These are phyloP conservation scores for Plecotus auritus DNA, from an alignment of 2,113 vertebrate genomes.

Conservation along the genomic window DNA sequence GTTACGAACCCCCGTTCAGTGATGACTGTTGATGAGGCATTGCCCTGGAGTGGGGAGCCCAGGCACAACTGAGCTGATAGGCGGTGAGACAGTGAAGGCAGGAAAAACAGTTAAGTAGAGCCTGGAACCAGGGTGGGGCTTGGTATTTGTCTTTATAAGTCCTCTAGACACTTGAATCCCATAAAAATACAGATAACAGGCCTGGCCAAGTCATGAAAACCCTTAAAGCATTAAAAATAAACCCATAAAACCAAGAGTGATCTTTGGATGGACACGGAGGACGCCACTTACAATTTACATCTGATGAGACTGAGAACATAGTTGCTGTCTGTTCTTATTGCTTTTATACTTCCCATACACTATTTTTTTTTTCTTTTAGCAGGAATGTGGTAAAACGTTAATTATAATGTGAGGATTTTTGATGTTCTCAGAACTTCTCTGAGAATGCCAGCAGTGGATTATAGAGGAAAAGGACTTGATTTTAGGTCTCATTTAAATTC, in stretches of 20 bases:
- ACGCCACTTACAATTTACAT: conserved; percentile 8
- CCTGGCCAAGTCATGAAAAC: background rate
- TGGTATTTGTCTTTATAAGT: background rate
- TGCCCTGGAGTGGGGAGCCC: background rate
- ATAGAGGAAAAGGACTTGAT: conserved; percentile 49
- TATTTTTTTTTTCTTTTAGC: conserved; percentile 33
- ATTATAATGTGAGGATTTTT: background rate
- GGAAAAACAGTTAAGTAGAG: background rate
- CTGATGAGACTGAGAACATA: conserved; percentile 2
- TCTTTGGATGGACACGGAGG: background rate
- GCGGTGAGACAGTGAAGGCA: background rate
- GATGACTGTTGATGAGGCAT: background rate
- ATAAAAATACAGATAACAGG: background rate
- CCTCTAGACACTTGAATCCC: background rate
- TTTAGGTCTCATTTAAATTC: conserved; percentile 50
- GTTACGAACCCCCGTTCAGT: fast-evolving
- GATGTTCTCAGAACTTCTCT: background rate
- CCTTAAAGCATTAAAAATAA: background rate
- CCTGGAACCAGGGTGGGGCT: background rate
- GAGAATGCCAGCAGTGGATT: conserved; percentile 31
- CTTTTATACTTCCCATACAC: background rate
- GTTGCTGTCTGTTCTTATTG: conserved; percentile 21
- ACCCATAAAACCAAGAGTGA: background rate
- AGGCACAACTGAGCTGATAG: background rate
- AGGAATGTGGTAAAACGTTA: conserved; percentile 47